These are phyloP conservation scores for Uloborus diversus DNA, from an alignment of 1,140 invertebrate genomes.

Conservation along the genomic window DNA sequence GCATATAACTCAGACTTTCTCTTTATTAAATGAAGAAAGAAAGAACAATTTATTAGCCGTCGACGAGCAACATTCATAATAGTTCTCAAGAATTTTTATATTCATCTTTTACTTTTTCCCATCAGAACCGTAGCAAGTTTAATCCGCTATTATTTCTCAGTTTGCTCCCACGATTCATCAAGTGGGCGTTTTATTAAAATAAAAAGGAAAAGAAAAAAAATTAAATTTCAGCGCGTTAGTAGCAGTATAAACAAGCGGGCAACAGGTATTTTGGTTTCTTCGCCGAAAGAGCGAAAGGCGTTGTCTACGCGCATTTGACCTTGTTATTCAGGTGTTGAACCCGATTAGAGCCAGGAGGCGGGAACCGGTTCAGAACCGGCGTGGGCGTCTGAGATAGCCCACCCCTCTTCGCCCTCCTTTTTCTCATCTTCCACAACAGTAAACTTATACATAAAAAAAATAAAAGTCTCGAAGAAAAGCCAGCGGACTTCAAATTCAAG, in stretches of 20 bases:
- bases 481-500: not conserved
- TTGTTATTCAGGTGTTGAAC: slow-evolving; percentile 56
- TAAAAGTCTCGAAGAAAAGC: not conserved
- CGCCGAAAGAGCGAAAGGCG: slow-evolving; percentile 35
- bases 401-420: not conserved
- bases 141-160: no score
- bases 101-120: no score
- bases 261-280: slow-evolving; percentile 29
- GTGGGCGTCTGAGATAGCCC: slow-evolving; percentile 29
- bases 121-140: no score
- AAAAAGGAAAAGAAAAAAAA: no score
- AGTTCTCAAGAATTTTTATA: no score
- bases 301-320: slow-evolving; percentile 30
- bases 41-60: no score
- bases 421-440: not conserved
- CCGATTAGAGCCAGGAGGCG: slow-evolving; percentile 26
- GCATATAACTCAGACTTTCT: no score
- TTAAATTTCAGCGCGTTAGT: no score
- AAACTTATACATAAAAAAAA: not conserved
- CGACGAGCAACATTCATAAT: no score
- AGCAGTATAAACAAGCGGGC: not conserved
- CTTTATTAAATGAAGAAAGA: no score
- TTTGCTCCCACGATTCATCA: no score
- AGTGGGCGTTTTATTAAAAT: no score
- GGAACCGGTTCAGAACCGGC: slow-evolving; percentile 47